These are phyloP conservation scores for Leptonema lineaticorne DNA, from an alignment of 1,140 invertebrate genomes.

Conservation along the genomic window DNA sequence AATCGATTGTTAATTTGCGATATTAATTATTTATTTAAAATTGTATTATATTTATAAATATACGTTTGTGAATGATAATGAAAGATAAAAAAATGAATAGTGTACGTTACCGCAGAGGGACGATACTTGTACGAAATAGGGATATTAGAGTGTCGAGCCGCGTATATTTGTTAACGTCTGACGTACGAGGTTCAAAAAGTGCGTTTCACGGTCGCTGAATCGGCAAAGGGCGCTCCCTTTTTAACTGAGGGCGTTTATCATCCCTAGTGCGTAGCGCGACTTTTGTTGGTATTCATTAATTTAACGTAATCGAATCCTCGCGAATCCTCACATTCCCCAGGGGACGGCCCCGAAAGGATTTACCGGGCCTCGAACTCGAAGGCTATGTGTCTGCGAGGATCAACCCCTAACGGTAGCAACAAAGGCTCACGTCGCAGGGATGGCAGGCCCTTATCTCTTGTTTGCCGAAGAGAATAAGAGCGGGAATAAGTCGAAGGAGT, in stretches of 20 bases:
- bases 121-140: too few species aligned
- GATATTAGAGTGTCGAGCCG: too few species aligned
- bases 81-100: too few species aligned
- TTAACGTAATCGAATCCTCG: slow-evolving; percentile 26
- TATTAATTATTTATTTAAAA: too few species aligned
- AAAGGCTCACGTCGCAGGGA: not conserved
- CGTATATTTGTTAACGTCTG: too few species aligned
- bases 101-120: too few species aligned
- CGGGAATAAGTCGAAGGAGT: not conserved
- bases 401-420: slow-evolving; percentile 1
- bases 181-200: too few species aligned
- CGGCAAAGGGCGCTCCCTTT: not conserved
- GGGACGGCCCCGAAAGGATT: slow-evolving; percentile 16
- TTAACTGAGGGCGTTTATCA: slow-evolving; percentile 3
- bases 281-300: slow-evolving; percentile 26
- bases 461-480: not conserved
- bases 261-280: slow-evolving; percentile 4
- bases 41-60: too few species aligned
- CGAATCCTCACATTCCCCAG: slow-evolving; percentile 4
- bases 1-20: too few species aligned
- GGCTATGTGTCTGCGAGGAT: slow-evolving; percentile 10
- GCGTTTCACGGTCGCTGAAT: too few species aligned
- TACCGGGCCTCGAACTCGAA: slow-evolving; percentile 2
- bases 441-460: slow-evolving; percentile 19
- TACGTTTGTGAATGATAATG: too few species aligned